phyloP scores from a whole-genome alignment of 2,797 vertebrate species.

The Capromys pilorides region DNA sequence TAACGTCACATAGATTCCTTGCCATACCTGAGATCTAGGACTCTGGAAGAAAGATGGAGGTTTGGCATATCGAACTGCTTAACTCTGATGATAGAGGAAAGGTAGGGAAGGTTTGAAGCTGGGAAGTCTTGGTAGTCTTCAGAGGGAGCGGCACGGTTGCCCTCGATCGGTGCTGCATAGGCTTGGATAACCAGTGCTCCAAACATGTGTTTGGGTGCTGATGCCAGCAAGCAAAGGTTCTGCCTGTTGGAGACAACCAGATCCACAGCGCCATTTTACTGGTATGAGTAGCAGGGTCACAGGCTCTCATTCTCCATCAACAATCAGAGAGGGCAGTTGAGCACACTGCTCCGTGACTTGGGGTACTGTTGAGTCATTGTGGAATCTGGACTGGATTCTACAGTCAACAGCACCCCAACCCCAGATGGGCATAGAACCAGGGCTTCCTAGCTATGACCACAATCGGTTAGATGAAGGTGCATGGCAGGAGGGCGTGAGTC shows the following conservation, averaged over 20 bases:
- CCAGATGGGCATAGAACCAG: neutral
- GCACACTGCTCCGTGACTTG: slow-evolving; percentile 41
- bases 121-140: neutral
- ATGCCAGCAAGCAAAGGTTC: slow-evolving; percentile 71
- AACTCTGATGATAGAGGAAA: accelerated
- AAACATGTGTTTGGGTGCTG: slow-evolving; percentile 65
- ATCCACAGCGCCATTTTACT: neutral
- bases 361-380: neutral
- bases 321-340: neutral
- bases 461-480: slow-evolving; percentile 64
- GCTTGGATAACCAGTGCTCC: slow-evolving; percentile 63
- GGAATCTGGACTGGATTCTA: neutral
- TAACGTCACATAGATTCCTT: neutral
- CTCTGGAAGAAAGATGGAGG: neutral
- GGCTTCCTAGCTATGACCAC: slow-evolving; percentile 64
- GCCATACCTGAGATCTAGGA: neutral
- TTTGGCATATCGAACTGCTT: neutral
- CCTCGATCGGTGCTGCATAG: slow-evolving; percentile 52
- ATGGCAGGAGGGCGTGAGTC: neutral
- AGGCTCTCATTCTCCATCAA: slow-evolving; percentile 70
- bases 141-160: slow-evolving; percentile 65
- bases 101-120: slow-evolving; percentile 56
- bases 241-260: slow-evolving; percentile 37
- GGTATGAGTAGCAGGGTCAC: slow-evolving; percentile 32
- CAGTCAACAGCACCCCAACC: neutral